These are phyloP conservation scores for Origma solitaria DNA, from an alignment of 2,113 vertebrate genomes.

Conservation along the genomic window DNA sequence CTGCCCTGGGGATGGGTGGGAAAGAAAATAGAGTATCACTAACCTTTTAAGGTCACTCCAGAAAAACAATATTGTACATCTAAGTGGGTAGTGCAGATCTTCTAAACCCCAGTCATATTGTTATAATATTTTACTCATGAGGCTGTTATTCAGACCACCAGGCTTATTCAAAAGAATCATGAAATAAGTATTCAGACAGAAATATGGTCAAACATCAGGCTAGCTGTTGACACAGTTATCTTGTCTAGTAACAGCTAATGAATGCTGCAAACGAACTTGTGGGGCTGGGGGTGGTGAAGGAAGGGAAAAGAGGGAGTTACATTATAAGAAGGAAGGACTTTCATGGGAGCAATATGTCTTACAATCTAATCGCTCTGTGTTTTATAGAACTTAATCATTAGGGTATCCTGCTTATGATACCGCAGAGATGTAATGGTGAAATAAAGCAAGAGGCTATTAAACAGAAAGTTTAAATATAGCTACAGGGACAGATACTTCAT, in stretches of 20 bases:
- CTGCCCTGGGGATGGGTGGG: neutral
- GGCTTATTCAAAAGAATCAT: neutral
- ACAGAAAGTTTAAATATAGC: slow-evolving; percentile 85
- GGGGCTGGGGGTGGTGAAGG: neutral
- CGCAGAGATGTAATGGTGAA: slow-evolving; percentile 73
- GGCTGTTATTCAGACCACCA: neutral
- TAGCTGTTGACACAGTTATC: slow-evolving; percentile 41
- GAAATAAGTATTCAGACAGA: neutral
- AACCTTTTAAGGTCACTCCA: neutral
- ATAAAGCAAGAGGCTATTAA: slow-evolving; percentile 83
- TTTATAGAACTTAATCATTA: slow-evolving; percentile 80
- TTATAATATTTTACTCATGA: neutral
- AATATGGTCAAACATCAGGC: neutral
- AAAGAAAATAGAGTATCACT: neutral
- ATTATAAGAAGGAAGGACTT: slow-evolving; percentile 61
- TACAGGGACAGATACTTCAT: slow-evolving; percentile 81
- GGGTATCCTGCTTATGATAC: slow-evolving; percentile 76
- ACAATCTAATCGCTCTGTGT: slow-evolving; percentile 75
- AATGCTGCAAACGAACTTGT: neutral
- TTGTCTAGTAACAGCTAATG: slow-evolving; percentile 12
- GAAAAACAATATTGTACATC: neutral
- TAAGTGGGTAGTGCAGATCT: neutral
- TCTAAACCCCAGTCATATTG: neutral
- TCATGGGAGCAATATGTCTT: slow-evolving; percentile 73
- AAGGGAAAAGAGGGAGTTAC: neutral